These are phyloP conservation scores for Temnothorax unifasciatus DNA, from an alignment of 2,888 invertebrate genomes.

Conservation along the genomic window DNA sequence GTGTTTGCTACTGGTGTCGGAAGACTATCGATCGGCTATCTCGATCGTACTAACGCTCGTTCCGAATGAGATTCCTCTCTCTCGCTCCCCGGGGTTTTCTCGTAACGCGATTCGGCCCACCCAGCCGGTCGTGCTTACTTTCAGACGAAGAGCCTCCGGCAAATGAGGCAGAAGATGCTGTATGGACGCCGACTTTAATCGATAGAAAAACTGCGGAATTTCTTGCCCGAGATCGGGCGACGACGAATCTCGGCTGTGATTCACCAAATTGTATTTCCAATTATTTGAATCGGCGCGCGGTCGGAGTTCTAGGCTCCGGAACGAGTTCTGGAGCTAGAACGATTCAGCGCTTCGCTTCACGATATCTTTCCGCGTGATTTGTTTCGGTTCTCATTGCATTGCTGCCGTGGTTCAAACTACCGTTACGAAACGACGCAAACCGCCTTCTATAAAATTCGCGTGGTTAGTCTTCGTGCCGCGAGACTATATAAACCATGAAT, in stretches of 20 bases:
- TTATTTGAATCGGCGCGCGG: conserved; percentile 36
- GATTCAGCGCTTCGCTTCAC: background rate
- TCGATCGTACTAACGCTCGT: conserved; percentile 26
- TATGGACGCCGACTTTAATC: conserved; percentile 40
- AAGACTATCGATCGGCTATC: conserved; percentile 24
- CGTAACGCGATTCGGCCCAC: conserved; percentile 53
- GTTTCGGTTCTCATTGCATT: conserved; percentile 1
- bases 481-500: background rate
- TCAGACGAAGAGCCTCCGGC: conserved; percentile 60
- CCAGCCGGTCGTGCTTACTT: conserved; percentile 63
- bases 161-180: conserved; percentile 63
- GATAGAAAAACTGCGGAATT: conserved; percentile 46
- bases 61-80: conserved; percentile 13
- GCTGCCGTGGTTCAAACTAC: background rate
- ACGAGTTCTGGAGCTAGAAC: conserved; percentile 2
- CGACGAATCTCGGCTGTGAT: conserved; percentile 24
- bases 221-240: conserved; percentile 20
- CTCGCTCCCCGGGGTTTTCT: background rate
- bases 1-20: conserved; percentile 19
- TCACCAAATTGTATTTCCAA: conserved; percentile 33
- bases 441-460: conserved; percentile 5
- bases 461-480: background rate
- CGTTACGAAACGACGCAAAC: conserved; percentile 14
- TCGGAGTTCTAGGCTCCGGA: background rate
- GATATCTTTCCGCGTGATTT: conserved; percentile 39